phyloP scores from a whole-genome alignment of 2,888 invertebrate genomes.

The Dinocampus coccinellae region DNA sequence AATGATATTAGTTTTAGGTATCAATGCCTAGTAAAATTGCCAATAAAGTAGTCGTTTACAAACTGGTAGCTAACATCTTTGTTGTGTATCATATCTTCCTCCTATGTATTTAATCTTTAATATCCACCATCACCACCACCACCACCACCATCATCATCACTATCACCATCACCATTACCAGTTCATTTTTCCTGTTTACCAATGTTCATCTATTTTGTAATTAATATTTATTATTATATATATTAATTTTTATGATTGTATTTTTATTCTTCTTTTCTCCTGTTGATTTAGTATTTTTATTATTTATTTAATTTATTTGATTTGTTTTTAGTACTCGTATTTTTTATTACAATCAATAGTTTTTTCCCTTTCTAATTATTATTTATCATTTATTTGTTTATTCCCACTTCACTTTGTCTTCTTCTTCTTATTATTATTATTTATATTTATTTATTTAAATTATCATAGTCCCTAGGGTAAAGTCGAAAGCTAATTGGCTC shows the following conservation, averaged over 20 bases:
- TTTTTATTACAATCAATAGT: conserved; percentile 23
- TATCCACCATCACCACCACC: conserved; percentile 18
- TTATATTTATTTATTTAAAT: conserved; percentile 29
- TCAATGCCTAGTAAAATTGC: conserved; percentile 69
- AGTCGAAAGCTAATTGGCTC: conserved; percentile 55
- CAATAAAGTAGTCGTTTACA: conserved; percentile 69
- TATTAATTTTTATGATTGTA: no score
- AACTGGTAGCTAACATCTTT: conserved; percentile 70
- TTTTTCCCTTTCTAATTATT: background rate
- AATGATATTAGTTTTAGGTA: conserved; percentile 62
- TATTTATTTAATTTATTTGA: background rate
- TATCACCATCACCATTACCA: background rate
- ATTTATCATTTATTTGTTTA: conserved; percentile 14
- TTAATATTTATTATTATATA: no score
- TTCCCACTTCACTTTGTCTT: background rate
- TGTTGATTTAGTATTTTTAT: no score
- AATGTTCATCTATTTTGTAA: no score
- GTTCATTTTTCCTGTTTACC: no score
- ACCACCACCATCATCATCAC: conserved; percentile 13
- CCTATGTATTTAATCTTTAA: conserved; percentile 28
- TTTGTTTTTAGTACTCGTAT: conserved; percentile 37
- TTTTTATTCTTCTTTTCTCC: no score
- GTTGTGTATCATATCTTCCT: conserved; percentile 64
- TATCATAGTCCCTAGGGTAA: conserved; percentile 23
- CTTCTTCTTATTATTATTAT: conserved; percentile 18